Percentiles rank a stretch among this genome's conserved stretches.
Conservation (phyloP, 1,140 invertebrate species). For the Aphelinus atriplicis region DNA sequence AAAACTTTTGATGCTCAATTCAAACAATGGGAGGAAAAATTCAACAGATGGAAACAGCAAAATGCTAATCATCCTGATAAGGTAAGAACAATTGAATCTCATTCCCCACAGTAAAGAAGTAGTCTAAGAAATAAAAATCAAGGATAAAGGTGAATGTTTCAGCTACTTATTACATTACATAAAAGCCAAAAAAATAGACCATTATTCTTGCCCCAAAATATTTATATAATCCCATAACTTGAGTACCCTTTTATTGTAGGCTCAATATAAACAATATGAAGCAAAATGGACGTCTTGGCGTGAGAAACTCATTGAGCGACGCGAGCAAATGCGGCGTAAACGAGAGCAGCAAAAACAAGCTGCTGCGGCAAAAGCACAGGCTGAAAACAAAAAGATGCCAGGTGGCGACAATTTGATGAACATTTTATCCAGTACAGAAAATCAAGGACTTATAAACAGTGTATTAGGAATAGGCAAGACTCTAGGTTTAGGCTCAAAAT, state of each 20-base stretch:
- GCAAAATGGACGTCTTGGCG: constrained; percentile 84
- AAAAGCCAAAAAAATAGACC: too few species aligned
- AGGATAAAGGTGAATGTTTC: too few species aligned
- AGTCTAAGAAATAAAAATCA: neutral
- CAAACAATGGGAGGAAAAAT: constrained; percentile 85
- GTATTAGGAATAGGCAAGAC: constrained; percentile 63
- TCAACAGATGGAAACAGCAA: constrained; percentile 84
- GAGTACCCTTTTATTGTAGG: constrained; percentile 53
- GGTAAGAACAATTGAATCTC: constrained; percentile 55
- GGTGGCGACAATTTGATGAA: constrained; percentile 64
- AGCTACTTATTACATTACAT: too few species aligned
- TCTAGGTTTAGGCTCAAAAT: constrained; percentile 57
- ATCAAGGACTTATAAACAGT: constrained; percentile 63
- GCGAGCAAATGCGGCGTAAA: constrained; percentile 82
- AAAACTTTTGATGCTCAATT: constrained; percentile 84
- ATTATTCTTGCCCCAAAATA: too few species aligned
- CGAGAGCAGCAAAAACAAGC: constrained; percentile 64
- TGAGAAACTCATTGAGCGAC: constrained; percentile 77
- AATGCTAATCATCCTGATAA: constrained; percentile 88
- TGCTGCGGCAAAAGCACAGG: constrained; percentile 50
- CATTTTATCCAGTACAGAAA: constrained; percentile 61
- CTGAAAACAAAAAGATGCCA: constrained; percentile 55
- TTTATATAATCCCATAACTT: too few species aligned
- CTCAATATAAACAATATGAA: constrained; percentile 83
- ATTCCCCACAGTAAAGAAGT: neutral